These are phyloP conservation scores for Scomberomorus guttatus DNA, from an alignment of 2,797 vertebrate genomes.

Conservation along the genomic window DNA sequence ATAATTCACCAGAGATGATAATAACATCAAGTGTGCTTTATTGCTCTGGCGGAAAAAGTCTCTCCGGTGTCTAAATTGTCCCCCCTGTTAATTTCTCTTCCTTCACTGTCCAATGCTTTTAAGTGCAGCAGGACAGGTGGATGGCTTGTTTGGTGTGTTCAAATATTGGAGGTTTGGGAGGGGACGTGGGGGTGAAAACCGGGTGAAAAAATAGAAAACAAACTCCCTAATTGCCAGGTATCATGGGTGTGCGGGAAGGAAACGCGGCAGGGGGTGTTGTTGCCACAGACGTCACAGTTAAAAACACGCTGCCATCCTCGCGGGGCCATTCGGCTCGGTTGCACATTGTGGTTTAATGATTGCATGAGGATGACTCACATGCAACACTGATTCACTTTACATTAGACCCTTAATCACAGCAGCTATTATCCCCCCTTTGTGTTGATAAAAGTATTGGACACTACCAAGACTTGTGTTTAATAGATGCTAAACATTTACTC, in stretches of 20 bases:
- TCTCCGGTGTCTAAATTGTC: conserved; percentile 79
- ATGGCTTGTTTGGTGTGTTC: conserved; percentile 72
- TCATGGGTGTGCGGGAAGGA: conserved; percentile 67
- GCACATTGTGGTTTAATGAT: conserved; percentile 76
- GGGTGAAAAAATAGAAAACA: conserved; percentile 75
- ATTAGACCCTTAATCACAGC: conserved; percentile 68
- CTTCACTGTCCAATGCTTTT: conserved; percentile 83
- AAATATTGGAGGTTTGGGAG: conserved; percentile 62
- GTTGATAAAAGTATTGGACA: conserved; percentile 55
- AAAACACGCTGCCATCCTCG: conserved; percentile 73
- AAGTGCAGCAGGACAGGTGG: conserved; percentile 82
- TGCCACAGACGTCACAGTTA: conserved; percentile 74
- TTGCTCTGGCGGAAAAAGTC: conserved; percentile 82
- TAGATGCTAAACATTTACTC: conserved; percentile 52
- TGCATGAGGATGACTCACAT: conserved; percentile 75
- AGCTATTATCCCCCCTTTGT: conserved; percentile 62
- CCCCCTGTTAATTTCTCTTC: conserved; percentile 79
- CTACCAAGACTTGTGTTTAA: conserved; percentile 38
- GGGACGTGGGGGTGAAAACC: conserved; percentile 56
- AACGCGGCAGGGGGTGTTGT: conserved; percentile 71
- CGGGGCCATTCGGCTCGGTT: conserved; percentile 73
- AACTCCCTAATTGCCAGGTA: conserved; percentile 84
- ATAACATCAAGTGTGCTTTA: conserved; percentile 85
- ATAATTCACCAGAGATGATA: conserved; percentile 84
- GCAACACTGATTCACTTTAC: conserved; percentile 72